Percentiles rank a stretch among this genome's conserved stretches.
phyloP scores from a whole-genome alignment of 35 echinoderm and acorn worm species.

The Holothuria glaberrima region DNA sequence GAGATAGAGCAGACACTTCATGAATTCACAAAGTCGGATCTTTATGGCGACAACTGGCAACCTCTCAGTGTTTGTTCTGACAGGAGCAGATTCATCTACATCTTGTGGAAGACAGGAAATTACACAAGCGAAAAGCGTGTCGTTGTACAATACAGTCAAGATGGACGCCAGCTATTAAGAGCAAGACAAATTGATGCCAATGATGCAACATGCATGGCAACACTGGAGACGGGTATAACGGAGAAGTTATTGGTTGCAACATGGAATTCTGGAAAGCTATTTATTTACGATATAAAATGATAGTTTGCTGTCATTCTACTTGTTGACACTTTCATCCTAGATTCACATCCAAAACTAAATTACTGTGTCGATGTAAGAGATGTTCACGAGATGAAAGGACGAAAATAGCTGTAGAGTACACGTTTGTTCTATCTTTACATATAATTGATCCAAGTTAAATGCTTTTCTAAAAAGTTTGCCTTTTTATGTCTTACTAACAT shows the following conservation, averaged over 20 bases:
- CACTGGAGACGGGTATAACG: neutral
- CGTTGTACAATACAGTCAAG: slow-evolving; percentile 18
- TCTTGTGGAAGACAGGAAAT: slow-evolving; percentile 10
- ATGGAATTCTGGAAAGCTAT: neutral
- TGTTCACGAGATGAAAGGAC: too few relatives aligned
- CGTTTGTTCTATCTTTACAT: too few relatives aligned
- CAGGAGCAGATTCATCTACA: neutral
- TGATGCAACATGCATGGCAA: neutral
- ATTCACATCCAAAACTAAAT: too few relatives aligned
- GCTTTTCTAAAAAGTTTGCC: too few relatives aligned
- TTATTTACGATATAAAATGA: neutral
- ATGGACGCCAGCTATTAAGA: neutral
- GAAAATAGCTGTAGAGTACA: too few relatives aligned
- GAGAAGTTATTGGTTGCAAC: neutral
- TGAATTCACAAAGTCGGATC: slow-evolving; percentile 10
- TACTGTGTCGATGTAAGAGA: too few relatives aligned
- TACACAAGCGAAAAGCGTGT: neutral
- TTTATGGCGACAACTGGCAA: neutral
- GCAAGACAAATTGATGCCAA: neutral
- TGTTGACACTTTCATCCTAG: too few relatives aligned
- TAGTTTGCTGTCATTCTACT: too few relatives aligned
- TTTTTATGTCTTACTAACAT: too few relatives aligned
- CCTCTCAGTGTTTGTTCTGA: slow-evolving; percentile 27
- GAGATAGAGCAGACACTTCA: neutral
- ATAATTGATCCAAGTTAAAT: too few relatives aligned